Conservation (phyloP, 2,888 invertebrate species). For the Phanerotoma sp. region DNA sequence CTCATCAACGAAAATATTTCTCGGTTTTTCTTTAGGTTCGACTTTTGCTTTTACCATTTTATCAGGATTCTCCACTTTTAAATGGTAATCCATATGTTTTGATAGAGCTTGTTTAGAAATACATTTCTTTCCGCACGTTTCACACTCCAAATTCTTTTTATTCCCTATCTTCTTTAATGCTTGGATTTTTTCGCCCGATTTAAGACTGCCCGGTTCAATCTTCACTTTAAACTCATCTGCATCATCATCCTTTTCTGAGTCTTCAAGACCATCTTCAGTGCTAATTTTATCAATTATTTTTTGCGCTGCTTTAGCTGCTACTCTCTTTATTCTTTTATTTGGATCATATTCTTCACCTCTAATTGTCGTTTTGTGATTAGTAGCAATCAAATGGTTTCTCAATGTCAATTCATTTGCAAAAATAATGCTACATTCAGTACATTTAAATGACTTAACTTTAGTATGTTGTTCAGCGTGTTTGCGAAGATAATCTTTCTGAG, state of each 20-base stretch:
- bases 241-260: slow-evolving; percentile 40
- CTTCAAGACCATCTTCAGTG: slow-evolving; percentile 47
- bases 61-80: slow-evolving; percentile 41
- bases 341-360: slow-evolving; percentile 53
- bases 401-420: slow-evolving; percentile 53
- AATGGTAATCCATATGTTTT: slow-evolving; percentile 52
- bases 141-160: slow-evolving; percentile 46
- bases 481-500: slow-evolving; percentile 42
- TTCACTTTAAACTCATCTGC: slow-evolving; percentile 30
- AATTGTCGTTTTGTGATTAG: slow-evolving; percentile 50
- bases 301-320: slow-evolving; percentile 54
- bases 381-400: slow-evolving; percentile 54
- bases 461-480: slow-evolving; percentile 47
- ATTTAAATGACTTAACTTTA: slow-evolving; percentile 43
- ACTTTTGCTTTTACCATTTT: slow-evolving; percentile 28
- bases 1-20: slow-evolving; percentile 23
- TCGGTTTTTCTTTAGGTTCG: slow-evolving; percentile 29
- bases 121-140: slow-evolving; percentile 48
- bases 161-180: slow-evolving; percentile 27
- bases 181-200: slow-evolving; percentile 7
- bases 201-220: not conserved
- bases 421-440: slow-evolving; percentile 50
- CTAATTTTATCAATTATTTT: slow-evolving; percentile 55
- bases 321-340: slow-evolving; percentile 52
- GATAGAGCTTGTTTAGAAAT: slow-evolving; percentile 48